Evolutionary conservation across 2,797 vertebrate genomes (phyloP).

Genomic region (Crossoptilon crossoptilon): DNA sequence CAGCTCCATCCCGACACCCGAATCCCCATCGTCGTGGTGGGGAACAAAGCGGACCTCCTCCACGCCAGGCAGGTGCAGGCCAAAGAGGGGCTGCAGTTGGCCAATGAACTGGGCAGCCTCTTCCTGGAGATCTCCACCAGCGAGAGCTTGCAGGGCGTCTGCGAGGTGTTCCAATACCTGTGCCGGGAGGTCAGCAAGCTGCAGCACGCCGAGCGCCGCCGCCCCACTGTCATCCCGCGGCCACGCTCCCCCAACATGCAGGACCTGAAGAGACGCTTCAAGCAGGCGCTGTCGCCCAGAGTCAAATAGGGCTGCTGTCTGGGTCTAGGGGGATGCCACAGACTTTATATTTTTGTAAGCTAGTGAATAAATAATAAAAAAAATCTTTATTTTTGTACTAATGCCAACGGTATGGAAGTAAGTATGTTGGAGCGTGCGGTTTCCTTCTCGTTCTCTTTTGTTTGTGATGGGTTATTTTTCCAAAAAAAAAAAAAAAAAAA

Average conservation of each 20-base stretch:
- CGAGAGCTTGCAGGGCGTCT: conserved; percentile 82
- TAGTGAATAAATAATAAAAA: conserved; percentile 23
- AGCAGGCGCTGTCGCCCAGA: conserved; percentile 85
- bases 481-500: no score
- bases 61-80: conserved; percentile 82
- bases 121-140: conserved; percentile 86
- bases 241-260: conserved; percentile 87
- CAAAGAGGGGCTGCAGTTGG: conserved; percentile 79
- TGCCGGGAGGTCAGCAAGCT: conserved; percentile 84
- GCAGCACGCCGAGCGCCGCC: conserved; percentile 62
- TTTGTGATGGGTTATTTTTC: conserved; percentile 19
- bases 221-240: conserved; percentile 79
- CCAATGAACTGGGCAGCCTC: conserved; percentile 82
- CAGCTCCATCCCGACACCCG: conserved; percentile 79
- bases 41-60: conserved; percentile 85
- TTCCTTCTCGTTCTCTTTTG: background rate
- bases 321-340: background rate
- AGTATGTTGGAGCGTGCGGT: conserved; percentile 22
- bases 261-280: conserved; percentile 86
- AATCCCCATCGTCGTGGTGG: conserved; percentile 81
- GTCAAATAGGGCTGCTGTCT: conserved; percentile 64
- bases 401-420: conserved; percentile 53
- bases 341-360: conserved; percentile 67
- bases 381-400: conserved; percentile 83
- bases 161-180: conserved; percentile 83